These are phyloP conservation scores for Ryuthela nishihirai DNA, from an alignment of 2,888 invertebrate species.

Conservation along the genomic window DNA sequence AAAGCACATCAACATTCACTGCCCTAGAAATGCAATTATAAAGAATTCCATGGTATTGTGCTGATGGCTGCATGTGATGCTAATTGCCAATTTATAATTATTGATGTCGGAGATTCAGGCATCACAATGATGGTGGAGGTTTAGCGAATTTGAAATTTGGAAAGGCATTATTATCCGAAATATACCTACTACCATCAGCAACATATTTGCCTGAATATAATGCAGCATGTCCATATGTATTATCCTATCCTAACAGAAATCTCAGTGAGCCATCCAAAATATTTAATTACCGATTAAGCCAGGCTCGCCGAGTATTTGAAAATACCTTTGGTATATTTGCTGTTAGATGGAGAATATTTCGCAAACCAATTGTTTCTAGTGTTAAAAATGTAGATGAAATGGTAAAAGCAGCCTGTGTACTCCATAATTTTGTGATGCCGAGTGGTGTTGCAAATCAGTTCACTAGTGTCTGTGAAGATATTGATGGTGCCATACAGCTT, in stretches of 20 bases:
- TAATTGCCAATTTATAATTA: not conserved
- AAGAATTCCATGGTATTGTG: not conserved
- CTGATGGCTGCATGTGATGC: slow-evolving; percentile 2
- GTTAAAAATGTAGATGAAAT: too few relatives aligned
- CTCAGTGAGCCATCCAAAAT: not conserved
- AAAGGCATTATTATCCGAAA: not conserved
- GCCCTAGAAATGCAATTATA: not conserved
- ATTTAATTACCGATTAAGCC: not conserved
- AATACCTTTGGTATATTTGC: not conserved
- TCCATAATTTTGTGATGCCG: too few relatives aligned
- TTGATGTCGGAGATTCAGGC: not conserved
- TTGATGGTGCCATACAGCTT: too few relatives aligned
- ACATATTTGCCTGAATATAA: not conserved
- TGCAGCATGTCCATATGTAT: not conserved
- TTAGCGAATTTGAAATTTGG: not conserved
- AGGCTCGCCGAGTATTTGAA: not conserved
- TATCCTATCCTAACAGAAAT: not conserved
- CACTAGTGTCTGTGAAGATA: too few relatives aligned
- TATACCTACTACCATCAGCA: not conserved
- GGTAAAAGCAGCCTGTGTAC: too few relatives aligned
- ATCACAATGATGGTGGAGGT: not conserved
- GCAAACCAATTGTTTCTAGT: too few relatives aligned
- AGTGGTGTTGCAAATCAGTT: too few relatives aligned
- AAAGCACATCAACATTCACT: not conserved
- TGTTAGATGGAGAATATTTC: not conserved